Evolutionary conservation across 2,797 vertebrate species (phyloP).

Genomic region (Babyrousa celebensis): DNA sequence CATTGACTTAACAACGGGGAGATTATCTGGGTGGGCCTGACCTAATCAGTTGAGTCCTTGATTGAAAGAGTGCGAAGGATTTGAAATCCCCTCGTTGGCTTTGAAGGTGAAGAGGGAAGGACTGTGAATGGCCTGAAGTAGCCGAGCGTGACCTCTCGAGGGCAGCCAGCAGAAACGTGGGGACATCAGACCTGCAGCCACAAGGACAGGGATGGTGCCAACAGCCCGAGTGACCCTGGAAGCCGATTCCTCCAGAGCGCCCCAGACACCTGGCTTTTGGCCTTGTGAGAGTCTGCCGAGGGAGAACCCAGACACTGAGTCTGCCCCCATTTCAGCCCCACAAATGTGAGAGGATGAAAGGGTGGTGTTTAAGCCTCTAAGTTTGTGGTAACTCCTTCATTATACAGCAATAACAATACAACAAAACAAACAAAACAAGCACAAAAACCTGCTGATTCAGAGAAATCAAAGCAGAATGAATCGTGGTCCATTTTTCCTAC

Average conservation of each 20-base stretch:
- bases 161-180: background rate
- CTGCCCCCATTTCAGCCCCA: background rate
- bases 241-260: background rate
- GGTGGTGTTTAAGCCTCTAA: background rate
- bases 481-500: background rate
- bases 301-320: background rate
- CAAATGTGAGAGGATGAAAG: background rate
- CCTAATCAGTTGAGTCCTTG: background rate
- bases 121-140: too few relatives aligned
- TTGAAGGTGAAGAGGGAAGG: background rate
- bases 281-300: background rate
- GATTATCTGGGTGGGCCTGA: background rate
- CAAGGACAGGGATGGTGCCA: background rate
- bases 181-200: accelerated
- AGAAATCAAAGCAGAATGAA: background rate
- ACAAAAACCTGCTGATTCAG: too few relatives aligned
- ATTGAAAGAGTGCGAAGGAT: background rate
- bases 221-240: background rate
- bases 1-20: background rate
- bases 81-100: background rate
- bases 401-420: background rate
- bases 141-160: background rate
- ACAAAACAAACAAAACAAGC: too few relatives aligned
- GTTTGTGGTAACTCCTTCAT: background rate
- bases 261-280: background rate